Evolutionary conservation across 2,113 vertebrate species (phyloP).

Genomic region (Alces alces): DNA sequence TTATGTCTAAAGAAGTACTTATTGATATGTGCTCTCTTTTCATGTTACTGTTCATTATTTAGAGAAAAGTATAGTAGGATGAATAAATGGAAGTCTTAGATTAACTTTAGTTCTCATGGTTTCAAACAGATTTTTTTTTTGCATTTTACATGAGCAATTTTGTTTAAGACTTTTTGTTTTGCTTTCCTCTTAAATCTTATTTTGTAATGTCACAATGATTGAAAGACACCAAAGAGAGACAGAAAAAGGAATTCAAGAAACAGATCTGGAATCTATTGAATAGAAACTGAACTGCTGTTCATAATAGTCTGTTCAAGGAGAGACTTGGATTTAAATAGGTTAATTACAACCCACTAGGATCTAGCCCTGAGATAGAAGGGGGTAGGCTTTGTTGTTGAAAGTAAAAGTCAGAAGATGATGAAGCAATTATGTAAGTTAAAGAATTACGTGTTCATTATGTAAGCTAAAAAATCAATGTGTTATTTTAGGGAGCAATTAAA

Average conservation of each 20-base stretch:
- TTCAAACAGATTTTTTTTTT: slow-evolving; percentile 36
- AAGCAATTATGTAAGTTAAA: background rate
- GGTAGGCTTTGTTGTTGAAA: background rate
- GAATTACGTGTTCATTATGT: background rate
- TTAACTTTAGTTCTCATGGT: slow-evolving; percentile 43
- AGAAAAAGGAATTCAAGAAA: background rate
- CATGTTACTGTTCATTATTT: slow-evolving; percentile 14
- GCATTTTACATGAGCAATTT: background rate
- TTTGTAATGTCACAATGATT: background rate
- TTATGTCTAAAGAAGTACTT: background rate
- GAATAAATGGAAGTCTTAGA: background rate
- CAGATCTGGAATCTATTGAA: background rate
- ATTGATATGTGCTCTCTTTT: background rate
- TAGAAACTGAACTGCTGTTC: background rate
- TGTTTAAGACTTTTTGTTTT: background rate
- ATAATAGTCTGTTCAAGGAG: background rate
- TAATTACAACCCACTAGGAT: background rate
- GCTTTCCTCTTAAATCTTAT: background rate
- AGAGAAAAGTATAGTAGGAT: slow-evolving; percentile 1
- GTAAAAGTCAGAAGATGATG: background rate
- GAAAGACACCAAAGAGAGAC: background rate
- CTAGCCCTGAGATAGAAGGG: background rate
- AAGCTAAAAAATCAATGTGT: background rate
- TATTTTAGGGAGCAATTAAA: background rate
- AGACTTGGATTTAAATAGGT: background rate